Base-by-base conservation (phyloP, 2,113 vertebrate genomes). In the Elephantulus edwardii region DNA sequence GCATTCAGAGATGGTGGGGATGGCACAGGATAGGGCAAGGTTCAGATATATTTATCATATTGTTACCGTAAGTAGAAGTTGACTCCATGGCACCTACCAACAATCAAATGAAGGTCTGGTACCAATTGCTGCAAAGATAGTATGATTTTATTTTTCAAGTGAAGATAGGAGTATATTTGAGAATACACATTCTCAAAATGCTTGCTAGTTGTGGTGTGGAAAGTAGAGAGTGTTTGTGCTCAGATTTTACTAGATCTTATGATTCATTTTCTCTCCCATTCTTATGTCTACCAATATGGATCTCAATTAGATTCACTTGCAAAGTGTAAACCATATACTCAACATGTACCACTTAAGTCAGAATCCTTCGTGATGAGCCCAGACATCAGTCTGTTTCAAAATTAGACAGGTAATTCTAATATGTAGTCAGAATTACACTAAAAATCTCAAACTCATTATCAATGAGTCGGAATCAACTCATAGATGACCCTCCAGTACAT, bases 61-160 rank as follows among this genome's bases (percentile, higher is more conserved):
- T n/a, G n/a, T n/a, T n/a, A n/a, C n/a, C n/a, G n/a, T n/a, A n/a
- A n/a, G n/a, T n/a, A n/a, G n/a, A n/a, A n/a, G n/a, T n/a, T n/a
- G n/a, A n/a, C n/a, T n/a, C n/a, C n/a, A n/a, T n/a, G n/a, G n/a
- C n/a, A n/a, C n/a, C n/a, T n/a, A n/a, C n/a, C n/a, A n/a, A n/a
- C n/a, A n/a, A n/a, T n/a, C n/a, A n/a, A n/a, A n/a, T n/a, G n/a
- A n/a, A n/a, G n/a, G n/a, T n/a, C n/a, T 75, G 30, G 12, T 76
- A 24, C 40, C 83, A 38, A 48, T 56, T 78, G 58, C 3, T 52
- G 30, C n/a, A 42, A 81, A 79, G 40, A 33, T 17, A 90, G 66
- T 4, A 22, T 79, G n/a, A 72, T 28, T 92, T 93, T 56, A 75
- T 76, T 93, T 84, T 91, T 52, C 33, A 83, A n/a, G 54, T 90